Evolutionary conservation across 2,797 vertebrate genomes (phyloP).

Genomic region (Bovichtus diacanthus): DNA sequence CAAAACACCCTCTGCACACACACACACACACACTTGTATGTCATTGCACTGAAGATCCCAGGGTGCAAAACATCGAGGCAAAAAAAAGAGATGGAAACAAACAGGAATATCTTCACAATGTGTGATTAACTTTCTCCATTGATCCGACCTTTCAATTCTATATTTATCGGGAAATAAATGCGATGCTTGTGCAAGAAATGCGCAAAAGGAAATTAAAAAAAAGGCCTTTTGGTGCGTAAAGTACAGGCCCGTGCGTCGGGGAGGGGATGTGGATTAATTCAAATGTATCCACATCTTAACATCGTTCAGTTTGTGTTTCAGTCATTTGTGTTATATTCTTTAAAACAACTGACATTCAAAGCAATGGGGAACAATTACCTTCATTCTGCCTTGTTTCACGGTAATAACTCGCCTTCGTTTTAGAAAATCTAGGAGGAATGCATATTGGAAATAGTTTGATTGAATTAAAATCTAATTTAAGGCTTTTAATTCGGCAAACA

Average conservation of each 20-base stretch:
- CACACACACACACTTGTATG: background rate
- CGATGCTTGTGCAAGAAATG: background rate
- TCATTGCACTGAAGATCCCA: background rate
- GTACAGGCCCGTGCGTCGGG: background rate
- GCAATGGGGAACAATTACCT: accelerated
- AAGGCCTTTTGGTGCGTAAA: constrained; percentile 6
- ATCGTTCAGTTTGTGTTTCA: background rate
- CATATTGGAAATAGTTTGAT: background rate
- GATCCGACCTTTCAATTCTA: background rate
- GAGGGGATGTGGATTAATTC: background rate
- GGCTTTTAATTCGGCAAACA: background rate
- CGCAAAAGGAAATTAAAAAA: background rate
- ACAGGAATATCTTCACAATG: background rate
- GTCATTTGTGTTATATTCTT: background rate
- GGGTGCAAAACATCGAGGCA: background rate
- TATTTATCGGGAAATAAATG: background rate
- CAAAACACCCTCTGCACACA: constrained; percentile 1
- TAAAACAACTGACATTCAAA: background rate
- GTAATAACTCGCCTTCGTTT: background rate
- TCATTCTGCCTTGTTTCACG: background rate
- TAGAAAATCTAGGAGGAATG: background rate
- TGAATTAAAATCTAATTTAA: background rate
- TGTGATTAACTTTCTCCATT: background rate
- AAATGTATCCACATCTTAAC: background rate
- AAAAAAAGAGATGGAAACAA: background rate